These are phyloP conservation scores for Macroglossus sobrinus DNA, from an alignment of 2,113 vertebrate species.

Conservation along the genomic window DNA sequence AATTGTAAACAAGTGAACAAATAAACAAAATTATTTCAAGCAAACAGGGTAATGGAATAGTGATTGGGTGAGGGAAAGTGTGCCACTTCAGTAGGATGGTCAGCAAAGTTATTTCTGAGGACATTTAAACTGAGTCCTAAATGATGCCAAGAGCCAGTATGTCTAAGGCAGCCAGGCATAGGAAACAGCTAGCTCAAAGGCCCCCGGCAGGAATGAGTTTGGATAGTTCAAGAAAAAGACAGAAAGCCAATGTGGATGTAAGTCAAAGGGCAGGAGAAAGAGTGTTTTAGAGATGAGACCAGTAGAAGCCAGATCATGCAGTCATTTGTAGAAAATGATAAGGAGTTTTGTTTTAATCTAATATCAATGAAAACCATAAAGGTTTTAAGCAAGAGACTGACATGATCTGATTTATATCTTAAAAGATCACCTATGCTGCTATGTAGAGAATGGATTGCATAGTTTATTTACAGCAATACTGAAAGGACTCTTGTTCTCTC, in stretches of 20 bases:
- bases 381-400: background rate
- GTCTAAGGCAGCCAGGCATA: background rate
- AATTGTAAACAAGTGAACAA: background rate
- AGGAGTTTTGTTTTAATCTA: background rate
- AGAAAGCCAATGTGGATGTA: background rate
- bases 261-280: background rate
- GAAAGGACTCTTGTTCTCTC: background rate
- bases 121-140: background rate
- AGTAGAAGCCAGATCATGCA: background rate
- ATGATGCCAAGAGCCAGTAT: background rate
- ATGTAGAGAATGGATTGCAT: background rate
- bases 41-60: background rate
- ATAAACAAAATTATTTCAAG: background rate
- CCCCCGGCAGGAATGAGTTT: background rate
- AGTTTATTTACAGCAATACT: background rate
- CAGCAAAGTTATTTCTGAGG: background rate
- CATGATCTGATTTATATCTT: background rate
- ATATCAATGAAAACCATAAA: background rate
- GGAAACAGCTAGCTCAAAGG: background rate
- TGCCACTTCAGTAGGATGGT: background rate
- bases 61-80: background rate
- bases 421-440: background rate
- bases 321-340: background rate
- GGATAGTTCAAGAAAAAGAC: background rate
- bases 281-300: background rate